Percentiles rank a stretch among this genome's conserved stretches.
Evolutionary conservation across 2,797 vertebrate genomes (phyloP).

Genomic region (Danio choprae): DNA sequence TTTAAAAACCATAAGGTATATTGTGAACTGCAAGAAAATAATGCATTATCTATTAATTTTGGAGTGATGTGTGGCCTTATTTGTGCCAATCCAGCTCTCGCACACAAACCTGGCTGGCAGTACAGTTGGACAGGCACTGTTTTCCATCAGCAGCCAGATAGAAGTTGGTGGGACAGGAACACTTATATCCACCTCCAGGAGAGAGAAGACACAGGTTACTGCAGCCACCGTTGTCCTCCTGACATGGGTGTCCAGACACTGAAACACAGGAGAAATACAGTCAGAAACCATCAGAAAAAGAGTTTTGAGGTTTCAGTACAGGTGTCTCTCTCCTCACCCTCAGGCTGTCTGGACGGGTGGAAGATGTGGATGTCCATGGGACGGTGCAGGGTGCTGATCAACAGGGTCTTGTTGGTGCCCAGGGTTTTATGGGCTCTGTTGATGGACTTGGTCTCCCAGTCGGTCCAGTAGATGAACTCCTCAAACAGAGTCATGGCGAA

Average conservation of each 20-base stretch:
- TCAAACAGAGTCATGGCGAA: conserved; percentile 98
- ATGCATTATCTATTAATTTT: background rate
- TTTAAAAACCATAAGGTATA: background rate
- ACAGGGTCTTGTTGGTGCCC: conserved; percentile 88
- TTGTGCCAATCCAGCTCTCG: background rate
- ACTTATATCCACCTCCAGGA: conserved; percentile 81
- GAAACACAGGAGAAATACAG: conserved; percentile 7
- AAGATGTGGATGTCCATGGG: conserved; percentile 97
- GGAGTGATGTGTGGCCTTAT: background rate
- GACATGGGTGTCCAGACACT: conserved; percentile 87
- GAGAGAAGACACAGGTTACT: conserved; percentile 89
- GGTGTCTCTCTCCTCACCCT: conserved; percentile 69
- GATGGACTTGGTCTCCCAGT: conserved; percentile 99
- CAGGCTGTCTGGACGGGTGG: conserved; percentile 84
- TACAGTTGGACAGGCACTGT: conserved; percentile 97
- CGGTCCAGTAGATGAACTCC: conserved; percentile 98
- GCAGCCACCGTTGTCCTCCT: conserved; percentile 85
- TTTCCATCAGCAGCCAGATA: conserved; percentile 86
- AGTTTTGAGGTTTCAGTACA: background rate
- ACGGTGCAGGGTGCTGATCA: conserved; percentile 96
- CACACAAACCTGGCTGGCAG: conserved; percentile 89
- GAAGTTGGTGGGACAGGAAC: conserved; percentile 86
- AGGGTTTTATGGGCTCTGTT: conserved; percentile 91
- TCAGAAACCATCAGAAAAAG: background rate
- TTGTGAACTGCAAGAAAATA: background rate